Base-by-base conservation (phyloP, 2,797 vertebrate genomes). In the Lutjanus argentimaculatus region DNA sequence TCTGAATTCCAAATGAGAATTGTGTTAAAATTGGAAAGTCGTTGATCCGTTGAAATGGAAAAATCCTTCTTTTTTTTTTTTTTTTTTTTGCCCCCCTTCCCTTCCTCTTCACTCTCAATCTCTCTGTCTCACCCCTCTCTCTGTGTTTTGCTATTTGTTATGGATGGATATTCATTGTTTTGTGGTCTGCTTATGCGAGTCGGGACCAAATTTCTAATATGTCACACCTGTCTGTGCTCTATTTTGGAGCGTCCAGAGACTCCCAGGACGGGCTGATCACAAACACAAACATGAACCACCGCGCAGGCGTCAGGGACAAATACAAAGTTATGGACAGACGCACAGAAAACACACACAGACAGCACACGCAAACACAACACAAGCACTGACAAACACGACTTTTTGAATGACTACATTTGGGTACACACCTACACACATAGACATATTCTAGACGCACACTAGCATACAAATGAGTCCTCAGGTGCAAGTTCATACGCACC, bases 1-100 rank as follows among this genome's bases (percentile, higher is more conserved):
- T 82, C 75, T 92, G 89, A 91, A 91, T 93, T 91, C 79, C 84
- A 92, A 93, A 95, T 91, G 86, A 92, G 82, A 86, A 83, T 77
- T 84, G 82, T 88, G 86, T 82, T 91, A 72, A 92, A 92, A 91
- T 86, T 89, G 88, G 83, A 93, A 89, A 91, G 80, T 84, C 62
- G 75, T 86, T 92, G 88, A 89, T 91, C 89, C 81, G 45, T 86
- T 91, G 55, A 89, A 92, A 91, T 83, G 40, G 65, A 83, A 72
- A 73, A 72, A 52, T 19, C 36, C 53, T 25, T 15, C 25, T 62
- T 45, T 56, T 48, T 62, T 53, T 56, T 48, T 52, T 42, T 6
- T 2, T 48, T 62, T 53, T 56, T 48, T 52, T 42, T 7, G 1
- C 15, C 9, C 4, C 21, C 30, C 1, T 0, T 65, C 58, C 16